A percentile compares a stretch with the other conserved stretches of the same genome.
phyloP scores from a whole-genome alignment of 2,113 vertebrate species.

The Malurus alboscapulatus region DNA sequence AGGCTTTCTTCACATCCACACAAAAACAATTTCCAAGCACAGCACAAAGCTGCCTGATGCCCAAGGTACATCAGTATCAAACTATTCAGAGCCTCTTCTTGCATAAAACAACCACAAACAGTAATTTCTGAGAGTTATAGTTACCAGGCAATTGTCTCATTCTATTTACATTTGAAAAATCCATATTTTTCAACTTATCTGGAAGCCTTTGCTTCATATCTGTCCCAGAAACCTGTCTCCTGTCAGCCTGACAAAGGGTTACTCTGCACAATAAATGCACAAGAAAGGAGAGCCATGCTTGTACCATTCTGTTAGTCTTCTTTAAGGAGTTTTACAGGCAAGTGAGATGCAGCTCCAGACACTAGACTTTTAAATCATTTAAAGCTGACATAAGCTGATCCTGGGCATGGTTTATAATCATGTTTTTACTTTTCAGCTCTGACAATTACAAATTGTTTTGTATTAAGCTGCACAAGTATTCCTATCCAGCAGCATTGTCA shows the following conservation, averaged over 20 bases:
- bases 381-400: slow-evolving; percentile 49
- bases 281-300: neutral
- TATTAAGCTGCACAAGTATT: slow-evolving; percentile 10
- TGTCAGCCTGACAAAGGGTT: slow-evolving; percentile 31
- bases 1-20: neutral
- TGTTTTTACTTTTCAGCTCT: slow-evolving; percentile 37
- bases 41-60: neutral
- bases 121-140: neutral
- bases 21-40: neutral
- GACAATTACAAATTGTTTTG: slow-evolving; percentile 53
- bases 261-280: neutral
- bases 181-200: neutral
- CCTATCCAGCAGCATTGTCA: neutral
- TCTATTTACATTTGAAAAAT: neutral
- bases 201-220: neutral
- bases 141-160: neutral
- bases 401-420: slow-evolving; percentile 10
- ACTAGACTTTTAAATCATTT: slow-evolving; percentile 58
- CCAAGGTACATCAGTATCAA: neutral
- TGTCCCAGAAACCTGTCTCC: neutral
- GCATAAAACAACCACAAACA: neutral
- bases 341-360: slow-evolving; percentile 27
- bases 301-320: neutral
- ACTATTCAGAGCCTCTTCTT: neutral
- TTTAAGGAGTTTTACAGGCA: slow-evolving; percentile 30